Base-by-base conservation (phyloP, 2,113 vertebrate genomes). In the Seriola dumerili region DNA sequence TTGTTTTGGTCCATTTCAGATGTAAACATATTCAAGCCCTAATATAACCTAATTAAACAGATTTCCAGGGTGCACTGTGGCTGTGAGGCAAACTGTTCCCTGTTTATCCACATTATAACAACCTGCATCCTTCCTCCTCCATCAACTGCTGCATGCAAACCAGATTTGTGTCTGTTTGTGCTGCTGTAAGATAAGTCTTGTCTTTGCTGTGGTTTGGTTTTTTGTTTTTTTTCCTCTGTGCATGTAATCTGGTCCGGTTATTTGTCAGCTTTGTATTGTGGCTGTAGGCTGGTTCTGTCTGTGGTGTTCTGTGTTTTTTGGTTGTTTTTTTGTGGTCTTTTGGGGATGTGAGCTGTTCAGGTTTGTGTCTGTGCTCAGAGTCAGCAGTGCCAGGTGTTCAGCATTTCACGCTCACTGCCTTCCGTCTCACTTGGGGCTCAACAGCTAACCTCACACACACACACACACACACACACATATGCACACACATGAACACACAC, bases 301-400 rank as follows among this genome's bases (percentile, higher is more conserved):
- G 61, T 57, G 48, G 44, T 29, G 63, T 16, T 46, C 19, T 52
- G 4, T 29, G 29, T 29, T 29, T 29, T 29, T 29, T 29, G 29
- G 29, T 29, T 29, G 29, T 29, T 29, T 29, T 29, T 29, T 29
- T 29, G 21, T 34, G 48, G n/a, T 46, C 36, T 68, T 38, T 8
- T 42, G 80, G 62, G 72, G 62, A 81, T 70, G 50, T 64, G 19
- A 83, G 74, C 68, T 62, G 78, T 50, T 71, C 17, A 36, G 74
- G 38, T 83, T 38, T 85, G 77, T 72, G 87, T 72, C 23, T 59
- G 72, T 70, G 74, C 79, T 65, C 58, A 57, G 78, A 59, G 55
- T 83, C 70, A 59, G 80, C 70, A 59, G 80, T 23, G 89, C 81
- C 89, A 92, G 91, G 92, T 93, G 92, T 76, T 85, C 17, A 65